Evolutionary conservation across 2,113 vertebrate genomes (phyloP).

Genomic region (Crotalus tigris): DNA sequence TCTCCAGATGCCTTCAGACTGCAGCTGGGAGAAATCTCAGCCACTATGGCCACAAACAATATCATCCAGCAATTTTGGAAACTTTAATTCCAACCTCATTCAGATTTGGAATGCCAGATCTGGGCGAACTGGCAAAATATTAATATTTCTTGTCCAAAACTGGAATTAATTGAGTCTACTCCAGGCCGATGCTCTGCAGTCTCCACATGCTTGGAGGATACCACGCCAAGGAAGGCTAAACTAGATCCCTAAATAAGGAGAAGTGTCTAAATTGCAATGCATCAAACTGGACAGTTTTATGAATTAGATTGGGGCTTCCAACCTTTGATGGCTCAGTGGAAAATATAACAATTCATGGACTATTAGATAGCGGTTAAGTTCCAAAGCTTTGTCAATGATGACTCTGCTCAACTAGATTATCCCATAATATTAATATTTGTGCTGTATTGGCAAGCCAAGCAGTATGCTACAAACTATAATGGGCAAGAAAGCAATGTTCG

Average conservation of each 20-base stretch:
- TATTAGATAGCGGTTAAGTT: not conserved
- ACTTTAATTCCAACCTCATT: not conserved
- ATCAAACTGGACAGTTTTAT: not conserved
- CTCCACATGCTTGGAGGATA: not conserved
- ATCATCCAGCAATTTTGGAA: not conserved
- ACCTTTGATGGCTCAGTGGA: not conserved
- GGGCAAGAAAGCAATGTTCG: not conserved
- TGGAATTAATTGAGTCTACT: not conserved
- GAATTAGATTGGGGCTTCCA: not conserved
- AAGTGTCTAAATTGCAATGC: not conserved
- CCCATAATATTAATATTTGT: not conserved
- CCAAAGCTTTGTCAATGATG: not conserved
- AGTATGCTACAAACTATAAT: not conserved
- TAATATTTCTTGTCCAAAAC: not conserved
- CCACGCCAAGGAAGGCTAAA: not conserved
- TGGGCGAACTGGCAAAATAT: not conserved
- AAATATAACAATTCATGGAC: not conserved
- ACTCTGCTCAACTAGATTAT: not conserved
- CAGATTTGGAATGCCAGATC: not conserved
- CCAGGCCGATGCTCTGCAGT: not conserved
- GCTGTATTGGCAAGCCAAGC: not conserved
- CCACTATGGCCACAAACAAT: not conserved
- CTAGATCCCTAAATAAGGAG: not conserved
- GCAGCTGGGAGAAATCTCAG: not conserved
- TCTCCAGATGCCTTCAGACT: not conserved